Evolutionary conservation across 2,113 vertebrate species (phyloP), one percentile per base, ranked within the genome.

Genomic region (Gopherus flavomarginatus): DNA sequence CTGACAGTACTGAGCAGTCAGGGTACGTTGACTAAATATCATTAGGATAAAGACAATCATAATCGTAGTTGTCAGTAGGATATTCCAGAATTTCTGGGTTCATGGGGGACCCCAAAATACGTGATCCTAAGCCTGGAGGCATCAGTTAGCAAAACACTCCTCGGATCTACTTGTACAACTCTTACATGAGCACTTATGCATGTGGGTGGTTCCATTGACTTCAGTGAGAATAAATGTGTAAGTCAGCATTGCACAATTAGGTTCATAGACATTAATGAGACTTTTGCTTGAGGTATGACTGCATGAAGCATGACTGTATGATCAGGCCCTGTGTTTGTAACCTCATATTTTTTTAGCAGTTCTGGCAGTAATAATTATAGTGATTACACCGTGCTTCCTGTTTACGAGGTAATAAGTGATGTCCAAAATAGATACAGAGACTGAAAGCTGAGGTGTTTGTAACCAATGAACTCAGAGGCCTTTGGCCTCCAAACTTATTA

Each of bases 221-320:
- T 88, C 87, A 5, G 53, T 79, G 1, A 8, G 16, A 88, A 69
- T 14, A 57, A 86, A 91, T 92, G 81, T 6, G 79, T 79, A 49
- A 72, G 17, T n/a, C 38, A 88, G 79, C 83, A 92, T 97, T 97
- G 90, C 93, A 59, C 94, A 97, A 92, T 24, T 22, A 53, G 89
- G 86, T 72, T 91, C 92, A 52, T 91, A 97, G 88, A 86, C 75
- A 38, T 90, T 96, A 96, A 96, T 96, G 97, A 94, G 87, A 91
- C 75, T 96, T 96, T 92, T 92, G 95, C 93, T 93, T 97, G 96
- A 97, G 96, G 97, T 95, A 97, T 86, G 81, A 79, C 42, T 83
- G 54, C 65, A 56, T 97, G 11, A 62, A 62, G 96, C 93, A 97
- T 89, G 84, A 79, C 47, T 85, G 57, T 65, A 59, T 97, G 90